phyloP scores from a whole-genome alignment of 2,888 invertebrate species.

The Buathra laborator region DNA sequence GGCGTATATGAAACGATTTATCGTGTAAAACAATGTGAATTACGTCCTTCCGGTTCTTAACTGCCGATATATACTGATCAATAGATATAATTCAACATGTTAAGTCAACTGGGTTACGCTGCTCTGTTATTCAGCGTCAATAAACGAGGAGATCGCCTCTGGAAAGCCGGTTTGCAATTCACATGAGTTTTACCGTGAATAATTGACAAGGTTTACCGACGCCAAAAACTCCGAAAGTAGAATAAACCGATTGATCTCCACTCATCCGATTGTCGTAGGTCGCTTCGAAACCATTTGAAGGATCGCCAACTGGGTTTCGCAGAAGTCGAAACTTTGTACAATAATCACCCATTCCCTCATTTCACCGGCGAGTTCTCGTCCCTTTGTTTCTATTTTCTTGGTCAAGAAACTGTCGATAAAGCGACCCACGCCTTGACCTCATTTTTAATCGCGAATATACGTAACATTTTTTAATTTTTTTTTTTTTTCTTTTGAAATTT shows the following conservation, averaged over 20 bases:
- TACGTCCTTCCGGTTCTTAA: neutral
- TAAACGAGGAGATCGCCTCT: neutral
- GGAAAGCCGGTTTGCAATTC: slow-evolving; percentile 5
- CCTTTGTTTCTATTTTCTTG: slow-evolving; percentile 66
- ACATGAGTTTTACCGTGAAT: neutral
- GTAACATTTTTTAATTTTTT: slow-evolving; percentile 11
- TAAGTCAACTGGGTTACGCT: neutral
- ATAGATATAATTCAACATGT: neutral
- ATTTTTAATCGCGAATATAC: slow-evolving; percentile 52
- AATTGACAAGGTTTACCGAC: neutral
- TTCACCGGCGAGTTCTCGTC: neutral
- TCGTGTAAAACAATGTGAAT: neutral
- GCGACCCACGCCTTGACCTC: slow-evolving; percentile 61
- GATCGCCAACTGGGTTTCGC: slow-evolving; percentile 46
- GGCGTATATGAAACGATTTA: neutral
- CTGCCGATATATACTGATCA: neutral
- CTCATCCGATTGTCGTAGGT: slow-evolving; percentile 10
- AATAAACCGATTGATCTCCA: slow-evolving; percentile 32
- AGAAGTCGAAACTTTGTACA: slow-evolving; percentile 48
- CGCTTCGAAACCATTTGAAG: slow-evolving; percentile 6
- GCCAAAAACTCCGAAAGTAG: slow-evolving; percentile 22
- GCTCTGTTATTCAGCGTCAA: neutral
- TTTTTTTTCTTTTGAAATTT: slow-evolving; percentile 11
- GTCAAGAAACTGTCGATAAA: slow-evolving; percentile 58
- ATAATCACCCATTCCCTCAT: slow-evolving; percentile 31